These are phyloP conservation scores for Machaerirhynchus nigripectus DNA, from an alignment of 2,113 vertebrate genomes.

Conservation along the genomic window DNA sequence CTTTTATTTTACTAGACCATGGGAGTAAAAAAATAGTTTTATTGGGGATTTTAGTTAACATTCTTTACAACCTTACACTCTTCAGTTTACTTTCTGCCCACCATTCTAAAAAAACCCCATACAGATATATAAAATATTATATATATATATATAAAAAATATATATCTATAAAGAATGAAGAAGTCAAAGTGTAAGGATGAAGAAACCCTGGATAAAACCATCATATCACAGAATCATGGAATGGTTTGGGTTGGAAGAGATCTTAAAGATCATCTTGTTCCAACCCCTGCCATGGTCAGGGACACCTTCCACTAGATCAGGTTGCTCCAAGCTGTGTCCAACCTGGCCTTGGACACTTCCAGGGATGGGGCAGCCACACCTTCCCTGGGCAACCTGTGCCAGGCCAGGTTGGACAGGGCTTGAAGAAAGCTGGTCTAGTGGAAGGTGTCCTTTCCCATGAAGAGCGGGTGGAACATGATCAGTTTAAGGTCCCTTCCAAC, in stretches of 20 bases:
- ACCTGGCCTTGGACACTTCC: neutral
- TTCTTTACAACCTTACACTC: neutral
- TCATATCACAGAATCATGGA: neutral
- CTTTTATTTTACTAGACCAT: neutral
- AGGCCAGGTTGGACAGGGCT: neutral
- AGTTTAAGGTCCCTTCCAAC: neutral
- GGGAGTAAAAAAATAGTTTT: neutral
- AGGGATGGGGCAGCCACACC: neutral
- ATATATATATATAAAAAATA: too few species aligned
- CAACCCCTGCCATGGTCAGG: neutral
- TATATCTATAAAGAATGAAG: neutral
- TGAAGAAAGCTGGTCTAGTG: neutral
- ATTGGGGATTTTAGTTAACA: neutral
- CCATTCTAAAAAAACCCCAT: neutral
- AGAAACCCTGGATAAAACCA: neutral
- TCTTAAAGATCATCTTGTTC: neutral
- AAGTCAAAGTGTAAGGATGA: neutral
- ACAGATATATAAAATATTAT: too few species aligned
- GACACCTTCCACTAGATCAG: neutral
- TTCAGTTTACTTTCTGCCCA: neutral
- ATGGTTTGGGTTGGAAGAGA: neutral
- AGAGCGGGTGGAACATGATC: accelerated
- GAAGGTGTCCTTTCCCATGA: neutral
- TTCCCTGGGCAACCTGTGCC: neutral
- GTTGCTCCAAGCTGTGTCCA: neutral